A percentile compares a stretch with the other conserved stretches of the same genome.
Evolutionary conservation across 2,797 vertebrate species (phyloP).

Genomic region (Anisognathus igniventris): DNA sequence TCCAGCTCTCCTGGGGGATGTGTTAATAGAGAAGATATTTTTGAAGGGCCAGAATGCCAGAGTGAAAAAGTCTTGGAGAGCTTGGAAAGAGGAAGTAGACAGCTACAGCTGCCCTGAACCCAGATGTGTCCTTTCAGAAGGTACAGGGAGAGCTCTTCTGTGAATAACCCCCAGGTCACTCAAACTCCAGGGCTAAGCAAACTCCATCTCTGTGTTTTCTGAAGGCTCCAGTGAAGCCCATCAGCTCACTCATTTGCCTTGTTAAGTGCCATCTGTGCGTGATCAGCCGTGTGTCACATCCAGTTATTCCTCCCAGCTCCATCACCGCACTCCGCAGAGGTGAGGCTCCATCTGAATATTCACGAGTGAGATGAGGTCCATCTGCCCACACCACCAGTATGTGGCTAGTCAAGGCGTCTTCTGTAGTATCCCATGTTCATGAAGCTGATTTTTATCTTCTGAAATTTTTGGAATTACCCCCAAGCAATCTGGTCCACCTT

Average conservation of each 20-base stretch:
- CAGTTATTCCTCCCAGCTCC: conserved; percentile 40
- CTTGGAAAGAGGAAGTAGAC: neutral
- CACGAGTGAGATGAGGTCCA: neutral
- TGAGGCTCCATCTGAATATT: conserved; percentile 13
- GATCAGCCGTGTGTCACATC: conserved; percentile 22
- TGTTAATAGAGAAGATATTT: neutral
- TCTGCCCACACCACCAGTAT: neutral
- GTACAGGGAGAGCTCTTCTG: neutral
- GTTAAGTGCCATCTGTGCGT: conserved; percentile 42
- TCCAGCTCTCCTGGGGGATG: neutral
- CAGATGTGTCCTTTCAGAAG: neutral
- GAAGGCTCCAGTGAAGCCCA: conserved; percentile 43
- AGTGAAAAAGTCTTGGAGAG: neutral
- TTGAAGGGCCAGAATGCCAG: neutral
- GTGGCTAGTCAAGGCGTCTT: neutral
- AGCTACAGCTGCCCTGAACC: neutral
- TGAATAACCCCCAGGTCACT: neutral
- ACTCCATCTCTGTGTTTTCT: neutral
- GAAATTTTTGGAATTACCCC: neutral
- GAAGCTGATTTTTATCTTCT: neutral
- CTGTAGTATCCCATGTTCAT: neutral
- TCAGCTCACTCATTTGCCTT: conserved; percentile 52
- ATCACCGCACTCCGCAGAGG: neutral
- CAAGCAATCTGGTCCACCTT: neutral
- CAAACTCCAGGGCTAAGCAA: neutral